Evolutionary conservation across 2,113 vertebrate species (phyloP), one percentile per base, ranked within the genome.

Genomic region (Oostethus manadensis): DNA sequence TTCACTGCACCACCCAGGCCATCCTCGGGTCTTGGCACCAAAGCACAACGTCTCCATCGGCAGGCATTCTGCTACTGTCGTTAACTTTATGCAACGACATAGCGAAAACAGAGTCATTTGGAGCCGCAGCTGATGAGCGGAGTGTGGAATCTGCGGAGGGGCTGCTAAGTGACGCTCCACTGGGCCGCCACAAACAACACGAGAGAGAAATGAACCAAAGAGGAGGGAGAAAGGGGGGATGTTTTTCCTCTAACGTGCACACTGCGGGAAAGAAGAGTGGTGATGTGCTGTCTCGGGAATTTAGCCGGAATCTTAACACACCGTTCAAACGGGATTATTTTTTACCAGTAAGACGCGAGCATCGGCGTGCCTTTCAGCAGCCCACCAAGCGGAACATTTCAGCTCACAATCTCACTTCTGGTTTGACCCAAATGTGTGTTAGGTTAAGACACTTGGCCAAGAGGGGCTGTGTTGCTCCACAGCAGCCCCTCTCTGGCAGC

Each of bases 141-240:
- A 68, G 78, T 82, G 75, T 87, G 80, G 80, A 73, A 73, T 80
- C 79, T 81, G 84, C 83, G 79, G 70, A 79, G 82, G 84, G 86
- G 84, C 82, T 76, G 73, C 76, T 81, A 77, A 86, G 86, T 57
- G 76, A 81, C 69, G 86, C 80, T 87, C 80, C 82, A 78, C 76
- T 85, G 86, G 83, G 77, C 77, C 79, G 79, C 79, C 74, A 71
- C 79, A 84, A 84, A 86, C 77, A 87, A 86, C 76, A 73, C 72
- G 55, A 78, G 79, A 73, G 76, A 80, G 74, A 82, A 82, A 83
- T 71, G 60, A 83, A 79, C 73, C 80, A 74, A 62, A 58, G 75
- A 82, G 82, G 83, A 77, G 65, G 62, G 76, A 74, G 59, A 68
- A 76, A 69, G 53, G 77, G n/a, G 66, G 68, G 55, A 66, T 73